phyloP scores from a whole-genome alignment of 2,797 vertebrate species.

The Acanthurus tractus region DNA sequence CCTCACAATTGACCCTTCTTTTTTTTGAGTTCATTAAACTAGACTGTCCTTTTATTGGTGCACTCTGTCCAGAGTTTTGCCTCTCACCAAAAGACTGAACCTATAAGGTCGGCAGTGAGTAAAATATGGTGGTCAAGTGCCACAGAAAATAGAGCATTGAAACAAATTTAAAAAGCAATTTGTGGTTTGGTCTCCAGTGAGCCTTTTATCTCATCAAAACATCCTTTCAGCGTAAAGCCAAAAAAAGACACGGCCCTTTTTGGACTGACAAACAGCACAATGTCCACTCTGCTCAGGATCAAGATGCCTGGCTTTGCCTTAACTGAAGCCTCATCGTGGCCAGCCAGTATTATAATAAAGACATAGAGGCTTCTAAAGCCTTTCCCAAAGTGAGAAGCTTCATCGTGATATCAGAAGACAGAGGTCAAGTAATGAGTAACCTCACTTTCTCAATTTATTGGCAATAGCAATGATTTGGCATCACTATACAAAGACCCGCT shows the following conservation, averaged over 20 bases:
- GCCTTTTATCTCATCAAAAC: background rate
- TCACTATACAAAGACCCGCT: background rate
- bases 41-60: conserved; percentile 1
- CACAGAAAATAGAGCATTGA: too few species aligned
- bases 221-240: background rate
- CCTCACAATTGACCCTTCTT: background rate
- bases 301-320: background rate
- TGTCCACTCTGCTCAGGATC: background rate
- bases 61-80: background rate
- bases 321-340: conserved; percentile 13
- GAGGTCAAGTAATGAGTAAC: background rate
- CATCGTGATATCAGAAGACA: background rate
- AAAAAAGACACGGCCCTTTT: background rate
- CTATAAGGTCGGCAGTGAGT: background rate
- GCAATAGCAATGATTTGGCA: background rate
- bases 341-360: background rate
- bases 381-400: background rate
- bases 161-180: background rate
- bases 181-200: background rate
- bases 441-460: background rate
- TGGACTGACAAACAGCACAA: background rate
- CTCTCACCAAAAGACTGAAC: background rate
- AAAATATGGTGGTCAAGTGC: too few species aligned
- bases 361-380: background rate
- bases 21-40: background rate